phyloP scores from a whole-genome alignment of 1,140 invertebrate species.

The Penaeus indicus region DNA sequence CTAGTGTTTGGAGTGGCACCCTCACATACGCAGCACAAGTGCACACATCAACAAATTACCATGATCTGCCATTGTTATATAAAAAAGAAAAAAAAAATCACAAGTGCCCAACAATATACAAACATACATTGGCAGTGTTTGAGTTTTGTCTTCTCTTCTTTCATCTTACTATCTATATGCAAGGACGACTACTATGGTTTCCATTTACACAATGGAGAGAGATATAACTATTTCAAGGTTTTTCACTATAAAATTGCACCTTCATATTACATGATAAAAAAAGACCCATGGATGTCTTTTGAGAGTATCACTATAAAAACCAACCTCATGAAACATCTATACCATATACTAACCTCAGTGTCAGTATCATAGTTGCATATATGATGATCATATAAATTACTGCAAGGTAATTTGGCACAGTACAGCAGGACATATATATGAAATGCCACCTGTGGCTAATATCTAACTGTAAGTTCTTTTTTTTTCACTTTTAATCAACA shows the following conservation, averaged over 20 bases:
- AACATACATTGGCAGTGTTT: conserved; percentile 63
- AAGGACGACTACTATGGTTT: conserved; percentile 19
- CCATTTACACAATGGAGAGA: conserved; percentile 38
- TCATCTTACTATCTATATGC: conserved; percentile 32
- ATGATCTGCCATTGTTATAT: not conserved
- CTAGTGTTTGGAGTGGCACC: too few relatives aligned
- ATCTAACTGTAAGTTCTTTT: not conserved
- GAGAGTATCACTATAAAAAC: conserved; percentile 35
- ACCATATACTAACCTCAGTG: conserved; percentile 15
- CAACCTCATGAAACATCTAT: conserved; percentile 35
- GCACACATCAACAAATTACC: too few relatives aligned
- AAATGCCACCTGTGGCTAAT: conserved; percentile 30
- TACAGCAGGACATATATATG: conserved; percentile 36
- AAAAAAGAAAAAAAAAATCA: not conserved
- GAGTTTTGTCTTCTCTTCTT: conserved; percentile 43
- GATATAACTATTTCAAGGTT: conserved; percentile 34
- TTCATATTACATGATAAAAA: conserved; percentile 23
- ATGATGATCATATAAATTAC: conserved; percentile 42
- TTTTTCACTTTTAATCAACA: not conserved
- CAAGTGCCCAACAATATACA: conserved; percentile 48
- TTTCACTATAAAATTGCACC: conserved; percentile 53
- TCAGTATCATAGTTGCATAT: conserved; percentile 41
- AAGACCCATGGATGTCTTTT: not conserved
- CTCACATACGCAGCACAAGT: too few relatives aligned
- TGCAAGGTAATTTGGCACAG: conserved; percentile 54